Evolutionary conservation across 30 jellyfish, hydroid and myxozoan genomes (phyloP), one percentile per base, ranked within the genome.

Genomic region (Nemopilema nomurai): DNA sequence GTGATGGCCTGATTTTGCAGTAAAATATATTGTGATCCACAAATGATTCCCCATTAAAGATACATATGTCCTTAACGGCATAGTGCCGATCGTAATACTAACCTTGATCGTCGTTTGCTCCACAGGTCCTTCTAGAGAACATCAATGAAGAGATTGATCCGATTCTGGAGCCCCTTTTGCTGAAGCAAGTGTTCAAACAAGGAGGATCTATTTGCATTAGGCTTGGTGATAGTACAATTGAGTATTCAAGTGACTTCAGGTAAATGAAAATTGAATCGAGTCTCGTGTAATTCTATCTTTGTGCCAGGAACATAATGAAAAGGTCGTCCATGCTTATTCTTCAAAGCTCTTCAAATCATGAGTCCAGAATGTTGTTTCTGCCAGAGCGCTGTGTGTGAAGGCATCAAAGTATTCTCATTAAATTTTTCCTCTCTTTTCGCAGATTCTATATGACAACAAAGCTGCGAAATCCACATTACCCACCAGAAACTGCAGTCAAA

Each of bases 401-500:
- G n/a, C n/a, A n/a, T n/a, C n/a, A n/a, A n/a, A n/a, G n/a, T n/a
- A n/a, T n/a, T n/a, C n/a, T n/a, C n/a, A n/a, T n/a, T n/a, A n/a
- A n/a, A n/a, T n/a, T n/a, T 52, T 33, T 76, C 16, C 4, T 28
- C 22, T 76, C 22, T 27, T 64, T 33, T 74, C 32, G 49, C 66
- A 95, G 99, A 69, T 95, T 95, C 82, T 95, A 95, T 91, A 95
- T 95, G 91, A 95, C 99, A 77, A 95, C 99, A 1, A 95, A 95
- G 71, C 80, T 95, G 73, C 33, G 97, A 76, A 95, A 95, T 75
- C 99, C 99, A 0, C 97, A 95, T 67, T 95, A 95, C 70, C 99
- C 97, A 31, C 99, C 99, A 67, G 99, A 95, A 69, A 95, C 99
- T 1, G 97, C 99, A 1, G 99, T 95, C 69, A 95, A 95, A 89